Base-by-base conservation (phyloP, 1,140 invertebrate genomes). In the Pemphigus obesinymphae region DNA sequence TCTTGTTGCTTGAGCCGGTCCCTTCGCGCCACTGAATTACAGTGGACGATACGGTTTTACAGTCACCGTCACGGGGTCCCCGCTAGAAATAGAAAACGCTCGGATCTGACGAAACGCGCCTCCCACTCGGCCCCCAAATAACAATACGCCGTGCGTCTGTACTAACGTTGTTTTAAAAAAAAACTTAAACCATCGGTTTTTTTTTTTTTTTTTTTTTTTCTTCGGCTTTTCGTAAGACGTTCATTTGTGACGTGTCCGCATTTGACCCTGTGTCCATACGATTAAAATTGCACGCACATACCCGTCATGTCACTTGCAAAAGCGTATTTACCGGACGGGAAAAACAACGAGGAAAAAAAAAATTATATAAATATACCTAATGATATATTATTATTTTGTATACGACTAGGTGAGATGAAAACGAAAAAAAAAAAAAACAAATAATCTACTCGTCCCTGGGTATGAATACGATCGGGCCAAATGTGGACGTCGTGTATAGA, bases 71-170 rank as follows among this genome's bases (percentile, higher is more conserved):
- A 43, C 34, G 15, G 3, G 55, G 76, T 58, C 53, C n/a, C 37
- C 76, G 76, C 76, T 63, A 7, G 76, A 80, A 80, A 80, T 80
- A 80, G 76, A 80, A 63, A 63, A 80, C 63, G 76, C 76, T 80
- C 76, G 23, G 76, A 55, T 80, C 76, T 63, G 76, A 80, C 76
- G 55, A 63, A 61, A 80, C 76, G 37, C 37, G 23, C 37, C 76
- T 63, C 76, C 76, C 76, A 80, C 55, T 61, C 55, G 76, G 15
- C 55, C 76, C 23, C 40, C 53, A 80, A 80, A n/a, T n/a, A 45
- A 76, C 31, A 23, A 76, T 76, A 58, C 53, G 4, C n/a, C 50
- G 10, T 3, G 29, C 73, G 73, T 6, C 5, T 48, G 34, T 31
- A 29, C 48, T 20, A 29, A 29, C 26, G 26, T 48, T 70, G n/a